Conservation (phyloP, 2,797 vertebrate species). For the Carcharodon carcharias region DNA sequence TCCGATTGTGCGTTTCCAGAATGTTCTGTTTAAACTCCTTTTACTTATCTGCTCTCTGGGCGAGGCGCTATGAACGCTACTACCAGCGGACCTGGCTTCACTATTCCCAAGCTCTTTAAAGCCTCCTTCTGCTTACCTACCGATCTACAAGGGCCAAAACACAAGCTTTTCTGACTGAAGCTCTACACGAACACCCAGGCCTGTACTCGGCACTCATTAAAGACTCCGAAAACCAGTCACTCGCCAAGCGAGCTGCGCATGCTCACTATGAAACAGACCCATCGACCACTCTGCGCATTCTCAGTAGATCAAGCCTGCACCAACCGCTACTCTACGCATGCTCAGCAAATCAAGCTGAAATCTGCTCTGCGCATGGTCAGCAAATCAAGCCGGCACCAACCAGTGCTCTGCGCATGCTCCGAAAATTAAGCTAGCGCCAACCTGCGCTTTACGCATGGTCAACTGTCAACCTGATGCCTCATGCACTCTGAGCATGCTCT, state of each 20-base stretch:
- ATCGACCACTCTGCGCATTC: background rate
- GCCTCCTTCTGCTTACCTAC: background rate
- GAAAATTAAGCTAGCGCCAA: too few relatives aligned
- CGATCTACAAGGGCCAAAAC: background rate
- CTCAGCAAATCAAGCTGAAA: too few relatives aligned
- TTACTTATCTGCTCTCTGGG: background rate
- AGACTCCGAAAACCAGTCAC: background rate
- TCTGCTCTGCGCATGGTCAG: background rate
- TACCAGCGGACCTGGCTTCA: background rate
- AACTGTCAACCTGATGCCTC: too few relatives aligned
- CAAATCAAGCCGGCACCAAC: too few relatives aligned
- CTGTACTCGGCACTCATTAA: too few relatives aligned
- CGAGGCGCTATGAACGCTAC: background rate
- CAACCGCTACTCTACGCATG: background rate
- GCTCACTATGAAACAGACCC: background rate
- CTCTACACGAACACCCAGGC: background rate
- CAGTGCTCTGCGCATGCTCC: background rate
- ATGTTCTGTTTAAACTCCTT: background rate
- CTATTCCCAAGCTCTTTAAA: background rate
- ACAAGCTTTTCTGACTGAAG: background rate
- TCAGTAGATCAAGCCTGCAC: background rate
- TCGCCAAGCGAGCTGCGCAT: background rate
- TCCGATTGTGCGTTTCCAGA: background rate
- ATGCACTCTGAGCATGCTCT: too few relatives aligned
- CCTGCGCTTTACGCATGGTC: too few relatives aligned